Evolutionary conservation across 2,888 invertebrate genomes (phyloP).

Genomic region (Nephrotoma appendiculata): DNA sequence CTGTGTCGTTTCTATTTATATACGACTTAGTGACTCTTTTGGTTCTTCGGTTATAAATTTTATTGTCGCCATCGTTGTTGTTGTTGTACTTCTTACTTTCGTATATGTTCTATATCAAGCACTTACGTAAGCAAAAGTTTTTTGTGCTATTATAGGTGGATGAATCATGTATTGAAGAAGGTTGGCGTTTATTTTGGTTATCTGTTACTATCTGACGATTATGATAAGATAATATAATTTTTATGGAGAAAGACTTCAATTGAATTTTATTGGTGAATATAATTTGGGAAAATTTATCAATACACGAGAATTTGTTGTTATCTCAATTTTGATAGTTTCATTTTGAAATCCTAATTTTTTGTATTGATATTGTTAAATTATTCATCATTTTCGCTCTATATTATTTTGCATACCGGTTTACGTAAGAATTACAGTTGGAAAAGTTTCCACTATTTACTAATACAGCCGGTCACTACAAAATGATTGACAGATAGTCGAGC

Average conservation of each 20-base stretch:
- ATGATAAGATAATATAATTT: not conserved
- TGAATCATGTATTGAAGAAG: not conserved
- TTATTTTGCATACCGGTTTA: too few relatives aligned
- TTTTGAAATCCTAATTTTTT: too few relatives aligned
- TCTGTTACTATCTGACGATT: not conserved
- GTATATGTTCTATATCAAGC: not conserved
- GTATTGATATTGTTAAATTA: too few relatives aligned
- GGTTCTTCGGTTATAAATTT: not conserved
- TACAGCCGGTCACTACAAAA: too few relatives aligned
- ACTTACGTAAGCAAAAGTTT: not conserved
- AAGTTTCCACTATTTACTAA: too few relatives aligned
- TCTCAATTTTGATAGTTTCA: too few relatives aligned
- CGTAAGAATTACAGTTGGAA: too few relatives aligned
- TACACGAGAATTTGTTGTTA: too few relatives aligned
- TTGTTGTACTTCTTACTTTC: not conserved
- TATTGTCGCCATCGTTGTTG: not conserved
- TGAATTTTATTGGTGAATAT: not conserved
- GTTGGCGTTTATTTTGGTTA: not conserved
- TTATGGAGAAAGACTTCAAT: not conserved
- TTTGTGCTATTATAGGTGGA: not conserved
- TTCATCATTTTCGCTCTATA: too few relatives aligned
- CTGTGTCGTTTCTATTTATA: not conserved
- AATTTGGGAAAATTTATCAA: too few relatives aligned
- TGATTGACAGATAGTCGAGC: too few relatives aligned
- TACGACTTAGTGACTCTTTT: not conserved